Base-by-base conservation (phyloP, 2,888 invertebrate species). In the Drosophila eohydei region DNA sequence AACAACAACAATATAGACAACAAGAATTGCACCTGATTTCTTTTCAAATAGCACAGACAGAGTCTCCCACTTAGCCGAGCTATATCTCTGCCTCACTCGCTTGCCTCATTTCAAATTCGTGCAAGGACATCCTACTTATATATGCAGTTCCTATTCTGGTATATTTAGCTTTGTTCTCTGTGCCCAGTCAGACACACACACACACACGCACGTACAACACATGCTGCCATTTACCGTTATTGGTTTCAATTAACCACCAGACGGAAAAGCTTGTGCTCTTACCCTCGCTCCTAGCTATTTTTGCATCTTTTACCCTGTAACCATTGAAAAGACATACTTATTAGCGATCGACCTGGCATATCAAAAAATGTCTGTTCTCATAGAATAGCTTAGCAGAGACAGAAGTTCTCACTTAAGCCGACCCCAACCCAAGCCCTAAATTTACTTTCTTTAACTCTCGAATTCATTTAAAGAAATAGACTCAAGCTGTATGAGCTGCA, bases 11-110 rank as follows among this genome's bases (percentile, higher is more conserved):
- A 70, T 56, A 70, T 64, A 59, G 56, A 65, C 32, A 66, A 51
- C 51, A 64, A 64, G 50, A 78, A 62, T 71, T 80, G 68, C 60
- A 90, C 81, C 90, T 88, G 89, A 86, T 88, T 90, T 90, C 67
- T 72, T 79, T 71, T 14, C 55, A 62, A 65, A 40, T 21, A 55
- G 36, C 72, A 59, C 41, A 63, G 28, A 16, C 6, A 26, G 48
- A 26, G 26, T 6, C 3, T n/a, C 38, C 41, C 44, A 40, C 41
- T 28, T 50, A 38, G 12, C 26, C 11, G 3, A 7, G 34, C 30
- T 41, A 11, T 34, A 34, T 30, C 12, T 9, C 7, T 30, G 38
- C 46, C 36, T 32, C 44, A n/a, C 50, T 48, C 11, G 9, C 14
- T 32, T 26, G 21, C 26, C 28, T 30, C 26, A 32, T 71, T 52